Percentiles rank a stretch among this genome's conserved stretches.
These are phyloP conservation scores for Ptychochromis oligacanthus DNA, from an alignment of 2,113 vertebrate genomes.

Conservation along the genomic window DNA sequence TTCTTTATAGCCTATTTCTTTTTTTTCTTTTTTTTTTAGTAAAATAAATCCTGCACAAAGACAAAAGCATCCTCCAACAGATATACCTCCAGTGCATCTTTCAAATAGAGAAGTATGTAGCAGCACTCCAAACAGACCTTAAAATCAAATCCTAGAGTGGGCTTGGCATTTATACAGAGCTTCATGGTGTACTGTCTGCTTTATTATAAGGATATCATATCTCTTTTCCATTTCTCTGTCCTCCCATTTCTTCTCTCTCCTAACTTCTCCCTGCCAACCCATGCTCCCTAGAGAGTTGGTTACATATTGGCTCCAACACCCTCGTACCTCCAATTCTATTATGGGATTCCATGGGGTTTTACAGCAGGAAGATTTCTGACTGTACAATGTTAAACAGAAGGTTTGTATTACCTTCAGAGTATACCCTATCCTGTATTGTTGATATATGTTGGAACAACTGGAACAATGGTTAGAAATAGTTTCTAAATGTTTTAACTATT, in stretches of 20 bases:
- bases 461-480: not conserved
- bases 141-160: constrained; percentile 15
- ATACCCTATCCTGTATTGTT: constrained; percentile 1
- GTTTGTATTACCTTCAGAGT: not conserved
- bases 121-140: not conserved
- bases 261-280: not conserved
- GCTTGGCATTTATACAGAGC: not conserved
- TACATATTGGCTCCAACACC: not conserved
- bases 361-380: not conserved
- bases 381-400: not conserved
- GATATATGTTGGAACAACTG: not conserved
- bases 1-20: not conserved
- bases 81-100: not conserved
- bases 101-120: not conserved
- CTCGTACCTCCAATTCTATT: not conserved
- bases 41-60: not conserved
- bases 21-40: not conserved
- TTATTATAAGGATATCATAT: constrained; percentile 6
- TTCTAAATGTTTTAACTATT: not conserved
- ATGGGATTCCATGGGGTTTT: not conserved
- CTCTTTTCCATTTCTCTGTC: not conserved
- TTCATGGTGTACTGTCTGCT: not conserved
- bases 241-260: not conserved
- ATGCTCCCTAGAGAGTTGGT: not conserved
- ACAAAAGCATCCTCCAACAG: constrained; percentile 7